A percentile compares a stretch with the other conserved stretches of the same genome.
Conservation (phyloP, 2,888 invertebrate species). For the Drosophila borealis region DNA sequence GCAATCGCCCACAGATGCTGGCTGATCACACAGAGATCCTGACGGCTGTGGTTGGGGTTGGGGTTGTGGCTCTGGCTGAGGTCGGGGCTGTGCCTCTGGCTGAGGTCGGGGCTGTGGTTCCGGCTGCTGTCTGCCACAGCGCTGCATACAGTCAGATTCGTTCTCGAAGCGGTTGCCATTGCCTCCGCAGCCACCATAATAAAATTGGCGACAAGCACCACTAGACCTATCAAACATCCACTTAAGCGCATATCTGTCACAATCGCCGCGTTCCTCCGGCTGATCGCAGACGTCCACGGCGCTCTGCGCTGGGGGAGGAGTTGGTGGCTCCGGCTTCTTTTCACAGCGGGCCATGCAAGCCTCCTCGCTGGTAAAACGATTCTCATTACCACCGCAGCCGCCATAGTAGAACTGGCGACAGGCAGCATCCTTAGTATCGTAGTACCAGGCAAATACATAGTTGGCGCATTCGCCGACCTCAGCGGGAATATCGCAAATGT, state of each 20-base stretch:
- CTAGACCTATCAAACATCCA: slow-evolving; percentile 93
- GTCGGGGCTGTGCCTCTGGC: slow-evolving; percentile 6
- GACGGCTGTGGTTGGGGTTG: slow-evolving; percentile 29
- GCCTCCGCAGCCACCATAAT: slow-evolving; percentile 96
- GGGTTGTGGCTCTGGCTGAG: slow-evolving; percentile 5
- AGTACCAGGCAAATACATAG: slow-evolving; percentile 92
- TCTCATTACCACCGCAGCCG: slow-evolving; percentile 96
- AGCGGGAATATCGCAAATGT: slow-evolving; percentile 91
- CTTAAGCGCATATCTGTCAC: slow-evolving; percentile 89
- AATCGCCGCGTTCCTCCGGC: slow-evolving; percentile 90
- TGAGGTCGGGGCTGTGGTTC: slow-evolving; percentile 17
- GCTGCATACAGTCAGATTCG: slow-evolving; percentile 88
- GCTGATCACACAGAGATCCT: slow-evolving; percentile 87
- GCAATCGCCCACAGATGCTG: slow-evolving; percentile 91
- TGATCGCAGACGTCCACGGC: slow-evolving; percentile 87
- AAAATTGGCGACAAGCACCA: slow-evolving; percentile 91
- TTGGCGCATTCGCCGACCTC: slow-evolving; percentile 91
- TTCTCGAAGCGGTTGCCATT: slow-evolving; percentile 94
- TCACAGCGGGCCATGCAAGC: slow-evolving; percentile 89
- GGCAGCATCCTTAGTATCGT: slow-evolving; percentile 89
- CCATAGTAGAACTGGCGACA: slow-evolving; percentile 95
- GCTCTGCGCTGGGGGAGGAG: slow-evolving; percentile 47
- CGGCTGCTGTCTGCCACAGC: slow-evolving; percentile 86
- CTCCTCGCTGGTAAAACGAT: slow-evolving; percentile 90
- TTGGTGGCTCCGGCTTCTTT: slow-evolving; percentile 84